Percentiles rank a stretch among this genome's conserved stretches.
These are phyloP conservation scores for Bubalus kerabau DNA, from an alignment of 2,113 vertebrate species.

Conservation along the genomic window DNA sequence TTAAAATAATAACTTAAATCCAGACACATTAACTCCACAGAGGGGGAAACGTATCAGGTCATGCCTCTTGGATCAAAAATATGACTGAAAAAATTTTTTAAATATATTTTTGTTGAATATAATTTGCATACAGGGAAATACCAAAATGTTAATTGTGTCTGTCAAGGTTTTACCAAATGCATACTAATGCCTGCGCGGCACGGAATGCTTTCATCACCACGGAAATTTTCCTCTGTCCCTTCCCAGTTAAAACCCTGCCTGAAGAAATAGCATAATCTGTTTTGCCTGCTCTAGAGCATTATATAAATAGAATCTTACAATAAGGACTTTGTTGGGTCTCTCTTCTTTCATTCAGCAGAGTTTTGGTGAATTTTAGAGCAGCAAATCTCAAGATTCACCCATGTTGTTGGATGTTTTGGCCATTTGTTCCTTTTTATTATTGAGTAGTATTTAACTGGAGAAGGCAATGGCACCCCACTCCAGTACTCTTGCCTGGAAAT, in stretches of 20 bases:
- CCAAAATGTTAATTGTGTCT: background rate
- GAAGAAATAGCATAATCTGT: background rate
- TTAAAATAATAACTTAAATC: background rate
- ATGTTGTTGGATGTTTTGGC: background rate
- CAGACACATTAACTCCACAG: background rate
- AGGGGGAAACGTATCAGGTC: background rate
- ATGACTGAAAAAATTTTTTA: background rate
- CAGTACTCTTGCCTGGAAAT: too few relatives aligned
- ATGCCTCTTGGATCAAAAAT: background rate
- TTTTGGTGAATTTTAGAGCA: background rate
- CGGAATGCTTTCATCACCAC: background rate
- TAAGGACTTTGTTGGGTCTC: background rate
- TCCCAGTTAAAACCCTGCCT: background rate
- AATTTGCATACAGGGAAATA: background rate
- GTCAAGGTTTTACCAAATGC: background rate
- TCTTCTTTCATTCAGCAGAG: background rate
- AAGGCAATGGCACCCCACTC: too few relatives aligned
- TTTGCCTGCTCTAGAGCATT: background rate
- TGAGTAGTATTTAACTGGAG: background rate
- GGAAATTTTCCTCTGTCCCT: background rate
- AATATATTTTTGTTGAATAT: background rate
- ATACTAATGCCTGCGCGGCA: background rate
- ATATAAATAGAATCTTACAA: background rate
- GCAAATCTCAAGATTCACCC: background rate
- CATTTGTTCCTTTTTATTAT: background rate